Evolutionary conservation across 2,888 invertebrate genomes (phyloP), one percentile per base, ranked within the genome.

Genomic region (Seira ritae): DNA sequence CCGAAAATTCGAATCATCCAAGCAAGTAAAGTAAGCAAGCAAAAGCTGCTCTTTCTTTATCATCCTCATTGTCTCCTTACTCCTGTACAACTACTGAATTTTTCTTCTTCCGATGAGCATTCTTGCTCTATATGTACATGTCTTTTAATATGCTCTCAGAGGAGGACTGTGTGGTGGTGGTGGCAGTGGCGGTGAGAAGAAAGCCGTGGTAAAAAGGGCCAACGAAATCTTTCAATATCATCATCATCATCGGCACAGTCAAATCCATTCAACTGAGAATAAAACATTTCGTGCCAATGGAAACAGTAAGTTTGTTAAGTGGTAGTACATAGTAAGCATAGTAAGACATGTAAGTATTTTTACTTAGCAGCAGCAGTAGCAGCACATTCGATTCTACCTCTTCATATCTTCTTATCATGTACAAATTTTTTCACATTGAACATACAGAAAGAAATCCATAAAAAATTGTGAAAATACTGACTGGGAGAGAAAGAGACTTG

Each of bases 1-100:
- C 83, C 84, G 85, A 84, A 87, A 85, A 87, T 85, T 84, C 86
- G 81, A 83, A 78, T 86, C 86, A 86, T 83, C 79, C 83, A 86
- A 85, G 83, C 86, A 86, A 85, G 86, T 82, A 83, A 80, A 68
- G 77, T 73, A 73, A 73, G 74, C 74, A 75, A 69, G 68, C 77
- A 42, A 42, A 42, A 42, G 12, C 6, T 12, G 42, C n/a, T n/a
- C 4, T 4, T 42, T 42, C 42, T 42, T 42, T 42, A 42, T 42
- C 42, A 42, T 42, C 42, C 42, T 42, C 42, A 42, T 42, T 42
- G 42, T 42, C 42, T 42, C 42, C 42, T 42, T 42, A 42, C 62
- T 50, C 46, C n/a, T n/a, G n/a, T n/a, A n/a, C 31, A 71, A 70
- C 31, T 74, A 37, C 20, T 66, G 76, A 65, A 75, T 66, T 24